phyloP scores from a whole-genome alignment of 2,113 vertebrate species.

The Picathartes gymnocephalus region DNA sequence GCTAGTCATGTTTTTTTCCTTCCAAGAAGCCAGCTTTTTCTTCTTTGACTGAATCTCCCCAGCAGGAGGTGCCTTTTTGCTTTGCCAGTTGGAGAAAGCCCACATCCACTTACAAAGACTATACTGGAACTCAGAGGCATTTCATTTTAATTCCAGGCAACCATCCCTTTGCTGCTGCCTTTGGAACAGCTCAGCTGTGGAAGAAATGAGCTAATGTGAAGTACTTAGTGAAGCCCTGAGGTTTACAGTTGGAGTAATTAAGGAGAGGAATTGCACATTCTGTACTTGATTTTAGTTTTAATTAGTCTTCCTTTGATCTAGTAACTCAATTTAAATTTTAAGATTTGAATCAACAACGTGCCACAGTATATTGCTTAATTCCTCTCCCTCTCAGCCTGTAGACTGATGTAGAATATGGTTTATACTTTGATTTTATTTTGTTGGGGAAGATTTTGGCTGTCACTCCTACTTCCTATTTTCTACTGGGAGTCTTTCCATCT shows the following conservation, averaged over 20 bases:
- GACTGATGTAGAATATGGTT: background rate
- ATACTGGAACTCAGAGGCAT: background rate
- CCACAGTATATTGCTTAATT: conserved; percentile 24
- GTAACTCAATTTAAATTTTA: conserved; percentile 31
- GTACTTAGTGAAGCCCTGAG: conserved; percentile 30
- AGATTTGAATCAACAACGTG: conserved; percentile 37
- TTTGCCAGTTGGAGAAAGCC: conserved; percentile 39
- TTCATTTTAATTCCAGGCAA: conserved; percentile 40
- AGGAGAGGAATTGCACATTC: conserved; percentile 38
- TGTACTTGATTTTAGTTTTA: conserved; percentile 54
- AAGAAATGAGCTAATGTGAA: conserved; percentile 59
- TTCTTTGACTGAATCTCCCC: background rate
- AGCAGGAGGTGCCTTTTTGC: conserved; percentile 37
- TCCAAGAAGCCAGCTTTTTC: background rate
- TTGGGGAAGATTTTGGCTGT: background rate
- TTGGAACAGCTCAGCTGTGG: conserved; percentile 33
- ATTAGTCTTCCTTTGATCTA: conserved; percentile 57
- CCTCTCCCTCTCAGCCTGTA: background rate
- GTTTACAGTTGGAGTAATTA: conserved; percentile 53
- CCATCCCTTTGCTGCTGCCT: background rate
- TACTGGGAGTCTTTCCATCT: background rate
- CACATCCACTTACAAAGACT: background rate
- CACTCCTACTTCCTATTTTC: background rate
- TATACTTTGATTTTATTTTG: background rate
- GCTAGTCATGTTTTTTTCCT: background rate